Evolutionary conservation across 2,888 invertebrate genomes (phyloP).

Genomic region (Clunio marinus): DNA sequence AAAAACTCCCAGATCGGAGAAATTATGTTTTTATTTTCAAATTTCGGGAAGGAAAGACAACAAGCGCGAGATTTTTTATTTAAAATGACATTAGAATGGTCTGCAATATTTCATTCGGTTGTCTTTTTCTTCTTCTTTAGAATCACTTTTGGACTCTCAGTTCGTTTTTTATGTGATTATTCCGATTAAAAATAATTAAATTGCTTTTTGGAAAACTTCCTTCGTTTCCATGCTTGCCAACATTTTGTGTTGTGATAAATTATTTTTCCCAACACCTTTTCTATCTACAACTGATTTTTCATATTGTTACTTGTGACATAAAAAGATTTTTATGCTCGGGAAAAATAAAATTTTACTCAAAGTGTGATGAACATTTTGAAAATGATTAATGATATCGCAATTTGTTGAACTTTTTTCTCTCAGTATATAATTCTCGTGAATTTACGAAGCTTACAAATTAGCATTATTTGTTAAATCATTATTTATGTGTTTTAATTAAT

Average conservation of each 20-base stretch:
- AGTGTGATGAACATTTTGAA: too few relatives aligned
- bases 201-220: neutral
- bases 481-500: slow-evolving; percentile 1
- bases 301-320: neutral
- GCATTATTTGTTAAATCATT: neutral
- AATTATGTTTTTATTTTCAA: neutral
- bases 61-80: neutral
- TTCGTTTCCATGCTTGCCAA: neutral
- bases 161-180: neutral
- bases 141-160: neutral
- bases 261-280: neutral
- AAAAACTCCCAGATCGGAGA: neutral
- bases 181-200: slow-evolving; percentile 29
- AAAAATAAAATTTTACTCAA: too few relatives aligned
- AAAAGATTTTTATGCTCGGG: too few relatives aligned
- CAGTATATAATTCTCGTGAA: too few relatives aligned
- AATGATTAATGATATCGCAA: too few relatives aligned
- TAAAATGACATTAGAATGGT: slow-evolving; percentile 32
- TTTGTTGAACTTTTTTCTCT: too few relatives aligned
- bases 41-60: neutral
- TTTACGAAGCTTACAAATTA: too few relatives aligned
- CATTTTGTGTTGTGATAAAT: neutral
- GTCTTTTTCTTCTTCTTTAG: neutral
- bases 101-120: neutral
- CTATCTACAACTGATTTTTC: neutral